These are phyloP conservation scores for Diadegma fenestrale DNA, from an alignment of 2,888 invertebrate species.

Conservation along the genomic window DNA sequence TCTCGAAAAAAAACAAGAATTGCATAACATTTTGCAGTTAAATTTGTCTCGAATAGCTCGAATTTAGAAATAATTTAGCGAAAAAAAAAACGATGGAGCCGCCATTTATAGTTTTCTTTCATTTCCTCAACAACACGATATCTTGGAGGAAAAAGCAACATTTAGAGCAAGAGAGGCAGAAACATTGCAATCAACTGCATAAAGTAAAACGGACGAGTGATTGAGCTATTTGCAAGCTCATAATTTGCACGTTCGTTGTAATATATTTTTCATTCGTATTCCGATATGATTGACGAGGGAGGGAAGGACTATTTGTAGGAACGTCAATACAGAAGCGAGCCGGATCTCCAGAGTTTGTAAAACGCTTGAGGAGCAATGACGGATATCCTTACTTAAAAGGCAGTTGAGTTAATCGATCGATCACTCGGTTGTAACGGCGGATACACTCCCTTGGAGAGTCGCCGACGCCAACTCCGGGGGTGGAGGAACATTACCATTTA, in stretches of 20 bases:
- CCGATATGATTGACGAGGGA: not conserved
- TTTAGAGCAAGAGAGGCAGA: not conserved
- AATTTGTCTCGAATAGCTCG: not conserved
- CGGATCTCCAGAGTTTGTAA: constrained; percentile 5
- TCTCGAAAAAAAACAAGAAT: not conserved
- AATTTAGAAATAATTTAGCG: not conserved
- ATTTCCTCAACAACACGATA: too few relatives aligned
- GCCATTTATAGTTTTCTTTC: too few relatives aligned
- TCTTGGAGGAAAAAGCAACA: not conserved
- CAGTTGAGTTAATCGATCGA: constrained; percentile 38
- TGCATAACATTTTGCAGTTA: not conserved
- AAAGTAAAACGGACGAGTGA: not conserved
- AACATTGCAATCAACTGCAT: not conserved
- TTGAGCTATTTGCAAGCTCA: not conserved
- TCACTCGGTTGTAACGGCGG: constrained; percentile 4
- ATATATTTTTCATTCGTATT: not conserved
- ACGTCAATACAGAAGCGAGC: not conserved
- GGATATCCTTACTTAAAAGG: constrained; percentile 44
- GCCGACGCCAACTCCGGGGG: constrained; percentile 6
- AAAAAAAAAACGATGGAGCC: too few relatives aligned
- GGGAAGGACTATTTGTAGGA: not conserved
- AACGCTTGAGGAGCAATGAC: constrained; percentile 43
- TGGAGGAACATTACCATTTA: constrained; percentile 47
- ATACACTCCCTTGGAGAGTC: not conserved
- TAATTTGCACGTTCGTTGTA: not conserved